phyloP scores from a whole-genome alignment of 2,888 invertebrate genomes.

The Odontomyia ornata region DNA sequence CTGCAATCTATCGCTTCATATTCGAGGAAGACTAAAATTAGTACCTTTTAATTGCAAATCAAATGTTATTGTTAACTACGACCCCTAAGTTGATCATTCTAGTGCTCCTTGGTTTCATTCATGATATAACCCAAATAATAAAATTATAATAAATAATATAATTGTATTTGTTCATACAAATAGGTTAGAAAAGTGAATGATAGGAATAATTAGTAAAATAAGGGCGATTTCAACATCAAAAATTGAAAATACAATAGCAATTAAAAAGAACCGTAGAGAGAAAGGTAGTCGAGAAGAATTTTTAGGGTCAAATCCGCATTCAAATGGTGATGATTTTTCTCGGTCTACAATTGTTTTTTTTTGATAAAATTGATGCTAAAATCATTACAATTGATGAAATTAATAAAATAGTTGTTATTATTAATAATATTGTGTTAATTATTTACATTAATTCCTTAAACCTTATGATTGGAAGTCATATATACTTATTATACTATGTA shows the following conservation, averaged over 20 bases:
- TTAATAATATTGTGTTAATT: constrained; percentile 65
- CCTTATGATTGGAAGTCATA: constrained; percentile 78
- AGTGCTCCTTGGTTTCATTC: constrained; percentile 71
- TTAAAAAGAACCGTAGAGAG: constrained; percentile 72
- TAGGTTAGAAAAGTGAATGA: constrained; percentile 59
- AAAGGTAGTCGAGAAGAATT: constrained; percentile 67
- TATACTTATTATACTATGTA: constrained; percentile 76
- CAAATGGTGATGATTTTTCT: constrained; percentile 74
- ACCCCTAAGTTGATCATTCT: constrained; percentile 66
- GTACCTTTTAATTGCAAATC: constrained; percentile 66
- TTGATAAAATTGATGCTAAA: constrained; percentile 66
- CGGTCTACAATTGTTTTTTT: constrained; percentile 69
- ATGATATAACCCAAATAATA: constrained; percentile 64
- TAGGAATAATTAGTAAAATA: constrained; percentile 69
- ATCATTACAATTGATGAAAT: constrained; percentile 66
- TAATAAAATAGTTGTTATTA: constrained; percentile 61
- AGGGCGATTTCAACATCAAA: constrained; percentile 78
- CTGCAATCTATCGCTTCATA: constrained; percentile 65
- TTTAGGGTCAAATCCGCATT: constrained; percentile 71
- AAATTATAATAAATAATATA: constrained; percentile 32
- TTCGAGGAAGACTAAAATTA: constrained; percentile 62
- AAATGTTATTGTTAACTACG: constrained; percentile 66
- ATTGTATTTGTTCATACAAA: constrained; percentile 56
- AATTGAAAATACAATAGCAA: constrained; percentile 76
- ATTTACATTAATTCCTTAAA: constrained; percentile 70